Base-by-base conservation (phyloP, 1,140 invertebrate genomes). In the Chironomus striatipennis region DNA sequence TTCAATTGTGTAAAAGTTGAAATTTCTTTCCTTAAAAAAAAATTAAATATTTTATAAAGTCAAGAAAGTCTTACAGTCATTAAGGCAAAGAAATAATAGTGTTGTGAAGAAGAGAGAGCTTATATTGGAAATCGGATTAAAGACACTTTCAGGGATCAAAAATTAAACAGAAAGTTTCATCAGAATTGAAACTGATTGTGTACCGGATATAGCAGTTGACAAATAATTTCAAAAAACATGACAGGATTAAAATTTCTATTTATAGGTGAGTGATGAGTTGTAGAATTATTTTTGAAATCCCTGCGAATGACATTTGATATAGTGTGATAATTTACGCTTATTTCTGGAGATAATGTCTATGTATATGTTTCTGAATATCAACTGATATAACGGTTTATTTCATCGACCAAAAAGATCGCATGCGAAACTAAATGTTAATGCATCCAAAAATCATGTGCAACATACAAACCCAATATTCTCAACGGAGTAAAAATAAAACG, bases 171-270 rank as follows among this genome's bases (percentile, higher is more conserved):
- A 34, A 34, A 34, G 24, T 57, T 57, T 57, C n/a, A 10, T 47
- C 15, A 47, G 15, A 47, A 47, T 10, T 57, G n/a, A 57, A 47
- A 47, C 2, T 57, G n/a, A 57, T n/a, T n/a, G n/a, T 57, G n/a
- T 57, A 57, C 47, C 47, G 47, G 47, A 57, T 57, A 57, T 57
- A n/a, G 47, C n/a, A 57, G 2, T 0, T n/a, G 47, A 57, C 9
- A 57, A 15, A 57, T 12, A 47, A 9, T 3, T 9, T 47, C 43
- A 67, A 65, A 7, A 65, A 67, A 4, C 20, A 70, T 70, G 65
- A 20, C 9, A 21, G 20, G 65, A 70, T 70, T 70, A 70, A 70
- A 70, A 70, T 70, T 70, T 18, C 65, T 70, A 18, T 18, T 70
- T 21, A 18, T 70, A 17, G 65, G 65, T 70, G 7, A 70, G 65